Evolutionary conservation across 2,888 invertebrate genomes (phyloP).

Genomic region (Noctua fimbriata): DNA sequence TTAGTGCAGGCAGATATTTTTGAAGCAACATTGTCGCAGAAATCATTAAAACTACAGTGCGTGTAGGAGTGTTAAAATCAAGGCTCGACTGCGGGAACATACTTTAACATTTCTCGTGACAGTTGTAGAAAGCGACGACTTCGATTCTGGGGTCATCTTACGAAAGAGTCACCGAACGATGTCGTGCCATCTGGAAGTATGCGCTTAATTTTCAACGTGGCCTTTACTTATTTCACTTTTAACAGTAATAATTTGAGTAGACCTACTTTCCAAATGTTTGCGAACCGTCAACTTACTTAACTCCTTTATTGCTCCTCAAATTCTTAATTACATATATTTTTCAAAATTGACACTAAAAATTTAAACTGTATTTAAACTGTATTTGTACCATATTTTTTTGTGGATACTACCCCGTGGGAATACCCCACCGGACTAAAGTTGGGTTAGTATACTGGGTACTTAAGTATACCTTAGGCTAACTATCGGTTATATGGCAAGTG

Average conservation of each 20-base stretch:
- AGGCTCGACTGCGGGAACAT: constrained; percentile 67
- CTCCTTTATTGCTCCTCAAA: constrained; percentile 42
- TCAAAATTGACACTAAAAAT: constrained; percentile 71
- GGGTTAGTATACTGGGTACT: not conserved
- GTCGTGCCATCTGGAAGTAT: constrained; percentile 73
- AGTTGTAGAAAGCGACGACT: constrained; percentile 83
- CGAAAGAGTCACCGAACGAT: constrained; percentile 79
- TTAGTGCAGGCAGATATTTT: constrained; percentile 34
- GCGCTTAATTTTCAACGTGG: constrained; percentile 68
- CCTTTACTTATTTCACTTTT: constrained; percentile 60
- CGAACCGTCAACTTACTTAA: constrained; percentile 65
- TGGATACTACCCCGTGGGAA: not conserved
- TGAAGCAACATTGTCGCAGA: constrained; percentile 23
- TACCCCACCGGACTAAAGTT: not conserved
- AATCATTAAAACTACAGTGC: constrained; percentile 33
- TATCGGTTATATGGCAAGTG: constrained; percentile 63
- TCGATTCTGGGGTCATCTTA: constrained; percentile 83
- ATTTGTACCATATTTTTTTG: not conserved
- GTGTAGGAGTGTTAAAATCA: constrained; percentile 61
- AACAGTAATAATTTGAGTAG: constrained; percentile 60
- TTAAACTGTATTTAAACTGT: not conserved
- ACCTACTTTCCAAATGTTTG: constrained; percentile 48
- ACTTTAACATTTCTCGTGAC: constrained; percentile 79
- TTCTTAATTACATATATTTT: not conserved
- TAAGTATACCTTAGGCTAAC: constrained; percentile 48